Base-by-base conservation (phyloP, 2,113 vertebrate genomes). In the Pteropus alecto region DNA sequence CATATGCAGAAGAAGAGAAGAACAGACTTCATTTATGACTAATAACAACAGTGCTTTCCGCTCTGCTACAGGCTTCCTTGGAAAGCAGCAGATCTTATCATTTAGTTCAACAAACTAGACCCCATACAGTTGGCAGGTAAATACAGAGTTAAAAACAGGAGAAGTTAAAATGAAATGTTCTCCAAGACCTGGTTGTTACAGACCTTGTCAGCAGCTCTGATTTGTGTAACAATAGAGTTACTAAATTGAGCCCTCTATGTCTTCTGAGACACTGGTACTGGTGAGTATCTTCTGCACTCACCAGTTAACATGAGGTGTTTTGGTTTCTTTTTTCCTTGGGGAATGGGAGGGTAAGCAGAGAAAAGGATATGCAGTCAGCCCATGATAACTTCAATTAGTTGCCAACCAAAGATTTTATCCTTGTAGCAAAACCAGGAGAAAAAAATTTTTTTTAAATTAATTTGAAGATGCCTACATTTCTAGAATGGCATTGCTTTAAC, bases 401-500 rank as follows among this genome's bases (percentile, higher is more conserved):
- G 98, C 90, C 96, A 98, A 98, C 94, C 97, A 98, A 98, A 99
- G 98, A 98, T 99, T 98, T 98, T 98, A 98, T 99, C 98, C 98
- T 98, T 88, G 94, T 98, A 98, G 97, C 98, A 98, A 99, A 99
- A 98, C 97, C 97, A 98, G 97, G 35, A 85, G 63, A 38, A 97
- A 98, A 96, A 97, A 98, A 98, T 98, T 98, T 98, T 97, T 98
- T 98, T 98, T 98, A 99, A 99, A 99, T 99, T 99, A 99, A 99
- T 99, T 99, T 99, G 98, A 99, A 99, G 99, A 99, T 98, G 98
- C 98, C 98, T 99, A 99, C 99, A 99, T 99, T 99, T 98, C 98
- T 98, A 99, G 99, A 99, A 98, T 98, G 99, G 99, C 98, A 99
- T 97, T 99, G 98, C 99, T 99, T 99, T 98, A 99, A 99, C 99